Evolutionary conservation across 2,888 invertebrate genomes (phyloP).

Genomic region (Oscheius sp.): DNA sequence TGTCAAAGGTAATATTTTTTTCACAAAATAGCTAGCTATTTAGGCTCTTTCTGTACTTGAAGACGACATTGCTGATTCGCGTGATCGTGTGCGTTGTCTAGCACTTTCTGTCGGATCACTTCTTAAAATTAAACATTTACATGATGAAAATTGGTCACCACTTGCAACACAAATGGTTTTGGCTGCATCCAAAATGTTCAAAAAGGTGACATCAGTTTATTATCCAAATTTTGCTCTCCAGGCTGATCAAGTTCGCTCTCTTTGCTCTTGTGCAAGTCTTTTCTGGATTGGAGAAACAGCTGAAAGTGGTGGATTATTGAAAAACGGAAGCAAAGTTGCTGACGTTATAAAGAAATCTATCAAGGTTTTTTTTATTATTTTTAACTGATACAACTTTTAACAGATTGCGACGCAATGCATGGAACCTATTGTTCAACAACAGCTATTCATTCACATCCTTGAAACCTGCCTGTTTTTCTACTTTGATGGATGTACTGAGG

Average conservation of each 20-base stretch:
- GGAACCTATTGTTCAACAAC: constrained; percentile 94
- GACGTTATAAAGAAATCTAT: constrained; percentile 95
- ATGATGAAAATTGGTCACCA: constrained; percentile 93
- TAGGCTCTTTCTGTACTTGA: constrained; percentile 54
- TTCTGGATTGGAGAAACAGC: constrained; percentile 81
- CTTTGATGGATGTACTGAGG: constrained; percentile 84
- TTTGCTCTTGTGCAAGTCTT: constrained; percentile 79
- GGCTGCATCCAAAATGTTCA: constrained; percentile 91
- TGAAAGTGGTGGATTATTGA: constrained; percentile 73
- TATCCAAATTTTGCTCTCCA: background rate
- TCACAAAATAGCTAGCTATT: background rate
- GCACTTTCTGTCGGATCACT: constrained; percentile 46
- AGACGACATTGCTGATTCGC: constrained; percentile 54
- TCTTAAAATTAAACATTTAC: constrained; percentile 37
- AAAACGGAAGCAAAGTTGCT: constrained; percentile 87
- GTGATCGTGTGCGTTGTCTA: constrained; percentile 49
- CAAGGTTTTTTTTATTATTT: constrained; percentile 74
- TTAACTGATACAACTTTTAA: constrained; percentile 7
- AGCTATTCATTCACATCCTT: constrained; percentile 90
- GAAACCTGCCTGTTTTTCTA: constrained; percentile 92
- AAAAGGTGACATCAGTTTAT: constrained; percentile 76
- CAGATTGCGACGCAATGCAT: constrained; percentile 92
- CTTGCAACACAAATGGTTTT: constrained; percentile 92
- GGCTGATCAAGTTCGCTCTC: constrained; percentile 86
- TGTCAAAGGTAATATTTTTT: constrained; percentile 71